Evolutionary conservation across 2,797 vertebrate species (phyloP), one percentile per base, ranked within the genome.

Genomic region (Enteromius paludinosus): DNA sequence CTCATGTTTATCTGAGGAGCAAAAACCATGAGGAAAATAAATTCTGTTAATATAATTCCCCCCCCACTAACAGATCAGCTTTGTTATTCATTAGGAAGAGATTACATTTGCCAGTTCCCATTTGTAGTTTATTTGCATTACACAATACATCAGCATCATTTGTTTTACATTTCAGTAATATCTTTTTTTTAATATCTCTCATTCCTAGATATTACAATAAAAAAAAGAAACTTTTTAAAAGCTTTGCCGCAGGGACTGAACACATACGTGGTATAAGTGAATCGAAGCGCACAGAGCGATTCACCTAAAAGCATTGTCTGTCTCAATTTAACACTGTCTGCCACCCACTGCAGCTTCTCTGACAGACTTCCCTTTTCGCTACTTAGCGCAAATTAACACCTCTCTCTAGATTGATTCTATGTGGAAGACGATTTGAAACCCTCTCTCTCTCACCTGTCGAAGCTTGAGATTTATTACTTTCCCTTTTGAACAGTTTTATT

Each of bases 1-100:
- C 94, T 98, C 97, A 0, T 98, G 97, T 87, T 98, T 98, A 90
- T 98, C 97, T 96, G 91, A 87, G 71, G 28, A 72, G 90, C 18
- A 72, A 78, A 72, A 43, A 59, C 8, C 30, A 66, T 9, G 5
- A 62, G 43, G 5, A 52, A 74, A 73, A 74, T 45, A 6, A 79
- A 14, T 15, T 9, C 20, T 25, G 35, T 54, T 30, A 38, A 78
- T 78, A 23, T 9, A 20, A 18, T 14, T 5, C 18, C 28, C 18
- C 18, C 9, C 0, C n/a, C n/a, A n/a, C n/a, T n/a, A 11, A 71
- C 43, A 33, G 38, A 80, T 47, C 69, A 72, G 25, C 56, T 49
- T 71, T 72, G 45, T 80, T 52, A 72, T 64, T 64, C 43, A 49
- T 81, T 52, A 38, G 14, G 20, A 35, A 45, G 69, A 35, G 56